phyloP scores from a whole-genome alignment of 2,888 invertebrate genomes.

The Drosophila mettleri region DNA sequence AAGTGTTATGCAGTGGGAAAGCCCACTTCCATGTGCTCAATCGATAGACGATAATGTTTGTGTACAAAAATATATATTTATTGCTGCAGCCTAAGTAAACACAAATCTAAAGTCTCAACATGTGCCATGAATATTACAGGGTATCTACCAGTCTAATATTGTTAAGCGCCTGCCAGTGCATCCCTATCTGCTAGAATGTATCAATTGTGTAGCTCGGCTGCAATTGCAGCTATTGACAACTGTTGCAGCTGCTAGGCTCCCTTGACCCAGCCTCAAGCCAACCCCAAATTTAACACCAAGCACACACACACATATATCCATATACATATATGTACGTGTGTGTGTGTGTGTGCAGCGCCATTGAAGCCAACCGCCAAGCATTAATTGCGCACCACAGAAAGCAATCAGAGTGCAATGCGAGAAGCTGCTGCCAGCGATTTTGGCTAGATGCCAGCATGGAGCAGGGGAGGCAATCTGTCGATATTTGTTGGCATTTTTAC shows the following conservation, averaged over 20 bases:
- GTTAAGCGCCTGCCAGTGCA: too few relatives aligned
- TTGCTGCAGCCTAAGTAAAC: too few relatives aligned
- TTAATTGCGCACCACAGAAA: slow-evolving; percentile 75
- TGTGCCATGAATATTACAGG: too few relatives aligned
- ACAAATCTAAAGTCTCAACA: too few relatives aligned
- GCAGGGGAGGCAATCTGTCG: slow-evolving; percentile 20
- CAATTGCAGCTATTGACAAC: slow-evolving; percentile 8
- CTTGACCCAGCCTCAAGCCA: not conserved
- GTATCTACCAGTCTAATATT: not conserved
- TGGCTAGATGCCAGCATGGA: slow-evolving; percentile 38
- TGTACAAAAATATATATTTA: too few relatives aligned
- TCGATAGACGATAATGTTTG: too few relatives aligned
- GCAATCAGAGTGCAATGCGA: slow-evolving; percentile 69
- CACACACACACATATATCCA: not conserved
- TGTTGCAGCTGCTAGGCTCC: slow-evolving; percentile 4
- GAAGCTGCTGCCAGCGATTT: slow-evolving; percentile 28
- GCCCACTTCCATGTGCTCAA: too few relatives aligned
- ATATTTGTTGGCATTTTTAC: slow-evolving; percentile 38
- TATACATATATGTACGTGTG: not conserved
- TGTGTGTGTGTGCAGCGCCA: slow-evolving; percentile 12
- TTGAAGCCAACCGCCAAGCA: slow-evolving; percentile 45
- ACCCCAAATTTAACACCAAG: slow-evolving; percentile 5
- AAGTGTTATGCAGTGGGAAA: too few relatives aligned
- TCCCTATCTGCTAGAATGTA: not conserved
- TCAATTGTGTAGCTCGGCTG: slow-evolving; percentile 6